phyloP scores from a whole-genome alignment of 2,797 vertebrate species.

The Karalla daura region DNA sequence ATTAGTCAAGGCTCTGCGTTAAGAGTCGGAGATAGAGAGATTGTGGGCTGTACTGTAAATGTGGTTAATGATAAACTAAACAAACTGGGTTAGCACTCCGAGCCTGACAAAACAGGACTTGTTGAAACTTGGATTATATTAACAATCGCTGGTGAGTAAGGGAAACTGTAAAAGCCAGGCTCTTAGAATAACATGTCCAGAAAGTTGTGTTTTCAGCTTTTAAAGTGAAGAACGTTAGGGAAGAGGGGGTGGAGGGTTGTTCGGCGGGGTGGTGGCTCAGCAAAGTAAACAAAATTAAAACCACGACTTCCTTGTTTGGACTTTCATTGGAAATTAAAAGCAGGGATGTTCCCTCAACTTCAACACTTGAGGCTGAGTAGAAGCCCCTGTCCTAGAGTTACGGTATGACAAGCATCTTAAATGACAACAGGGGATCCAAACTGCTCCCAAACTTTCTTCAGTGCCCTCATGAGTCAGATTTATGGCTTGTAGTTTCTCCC shows the following conservation, averaged over 20 bases:
- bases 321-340: conserved; percentile 62
- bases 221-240: conserved; percentile 54
- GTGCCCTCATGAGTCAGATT: conserved; percentile 30
- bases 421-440: conserved; percentile 17
- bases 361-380: not conserved
- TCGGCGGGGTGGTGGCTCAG: too few relatives aligned
- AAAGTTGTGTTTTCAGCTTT: conserved; percentile 72
- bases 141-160: conserved; percentile 66
- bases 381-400: conserved; percentile 10
- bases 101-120: conserved; percentile 78
- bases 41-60: conserved; percentile 67
- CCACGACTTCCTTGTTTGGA: conserved; percentile 68
- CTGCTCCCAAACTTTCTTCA: conserved; percentile 21
- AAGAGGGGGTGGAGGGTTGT: too few relatives aligned
- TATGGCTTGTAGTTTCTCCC: conserved; percentile 35
- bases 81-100: conserved; percentile 69
- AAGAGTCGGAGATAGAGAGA: conserved; percentile 64
- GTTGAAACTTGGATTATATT: conserved; percentile 83
- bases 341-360: conserved; percentile 26
- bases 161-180: conserved; percentile 65
- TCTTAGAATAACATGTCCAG: conserved; percentile 70
- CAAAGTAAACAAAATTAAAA: conserved; percentile 76
- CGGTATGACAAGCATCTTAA: conserved; percentile 34
- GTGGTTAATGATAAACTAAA: conserved; percentile 82
- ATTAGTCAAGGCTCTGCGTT: conserved; percentile 61